A percentile compares a stretch with the other conserved stretches of the same genome.
These are phyloP conservation scores for Enteromius thamalakanensis DNA, from an alignment of 2,797 vertebrate genomes.

Conservation along the genomic window DNA sequence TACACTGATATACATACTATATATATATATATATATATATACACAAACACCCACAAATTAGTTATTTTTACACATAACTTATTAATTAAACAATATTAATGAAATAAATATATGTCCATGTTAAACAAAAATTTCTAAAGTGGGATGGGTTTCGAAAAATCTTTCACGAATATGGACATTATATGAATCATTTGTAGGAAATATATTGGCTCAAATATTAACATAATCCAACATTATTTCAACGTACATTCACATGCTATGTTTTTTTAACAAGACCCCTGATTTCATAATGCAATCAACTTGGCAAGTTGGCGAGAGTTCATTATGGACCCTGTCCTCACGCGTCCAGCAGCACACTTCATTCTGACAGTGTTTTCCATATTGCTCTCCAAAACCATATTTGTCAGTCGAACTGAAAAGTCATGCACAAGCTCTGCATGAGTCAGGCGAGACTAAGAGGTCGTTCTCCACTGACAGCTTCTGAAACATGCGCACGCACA, in stretches of 20 bases:
- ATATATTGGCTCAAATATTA: background rate
- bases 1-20: too few species aligned
- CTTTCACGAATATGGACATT: background rate
- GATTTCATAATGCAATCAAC: background rate
- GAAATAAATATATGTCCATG: too few species aligned
- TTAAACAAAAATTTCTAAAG: background rate
- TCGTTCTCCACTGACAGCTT: constrained; percentile 28
- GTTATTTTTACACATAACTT: too few species aligned
- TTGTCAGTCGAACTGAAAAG: constrained; percentile 2
- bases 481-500: constrained; percentile 8
- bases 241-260: background rate
- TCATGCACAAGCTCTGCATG: constrained; percentile 25
- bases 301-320: background rate
- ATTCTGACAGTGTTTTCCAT: constrained; percentile 15
- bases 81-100: too few species aligned
- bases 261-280: background rate
- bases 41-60: too few species aligned
- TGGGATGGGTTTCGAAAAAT: background rate
- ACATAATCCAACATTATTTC: background rate
- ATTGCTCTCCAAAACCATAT: constrained; percentile 33
- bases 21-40: too few species aligned
- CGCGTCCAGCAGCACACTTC: constrained; percentile 17
- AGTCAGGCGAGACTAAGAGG: constrained; percentile 9
- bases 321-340: constrained; percentile 13
- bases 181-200: background rate